Conservation (phyloP, 2,888 invertebrate genomes). For the Eristalis arbustorum region DNA sequence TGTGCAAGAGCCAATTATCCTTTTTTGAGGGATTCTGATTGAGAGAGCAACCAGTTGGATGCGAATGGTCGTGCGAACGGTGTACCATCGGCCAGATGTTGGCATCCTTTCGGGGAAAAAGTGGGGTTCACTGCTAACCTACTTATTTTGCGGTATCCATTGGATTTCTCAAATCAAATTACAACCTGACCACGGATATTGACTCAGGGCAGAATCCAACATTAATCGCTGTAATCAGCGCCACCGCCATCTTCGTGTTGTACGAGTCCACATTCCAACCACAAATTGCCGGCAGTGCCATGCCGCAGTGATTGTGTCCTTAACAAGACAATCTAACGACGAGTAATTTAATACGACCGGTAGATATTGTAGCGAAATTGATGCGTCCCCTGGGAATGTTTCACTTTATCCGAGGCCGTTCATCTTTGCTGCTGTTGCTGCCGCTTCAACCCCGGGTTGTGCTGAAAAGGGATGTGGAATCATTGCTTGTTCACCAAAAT, state of each 20-base stretch:
- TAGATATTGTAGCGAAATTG: conserved; percentile 66
- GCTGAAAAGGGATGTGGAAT: conserved; percentile 19
- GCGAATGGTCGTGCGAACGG: conserved; percentile 25
- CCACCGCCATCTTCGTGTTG: conserved; percentile 21
- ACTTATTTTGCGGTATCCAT: conserved; percentile 53
- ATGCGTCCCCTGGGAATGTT: conserved; percentile 66
- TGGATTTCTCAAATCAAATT: conserved; percentile 54
- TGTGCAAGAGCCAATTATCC: conserved; percentile 55
- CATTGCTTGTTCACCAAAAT: conserved; percentile 72
- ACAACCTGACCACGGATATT: conserved; percentile 56
- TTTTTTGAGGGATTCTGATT: conserved; percentile 30
- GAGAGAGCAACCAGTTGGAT: conserved; percentile 19
- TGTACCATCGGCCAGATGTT: conserved; percentile 44
- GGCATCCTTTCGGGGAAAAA: conserved; percentile 2
- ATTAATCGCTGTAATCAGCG: conserved; percentile 53
- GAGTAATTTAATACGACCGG: conserved; percentile 78
- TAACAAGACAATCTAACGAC: conserved; percentile 79
- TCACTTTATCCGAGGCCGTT: conserved; percentile 39
- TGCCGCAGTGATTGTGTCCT: conserved; percentile 65
- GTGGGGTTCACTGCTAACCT: conserved; percentile 41
- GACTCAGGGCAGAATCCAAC: conserved; percentile 48
- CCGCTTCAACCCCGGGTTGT: conserved; percentile 7
- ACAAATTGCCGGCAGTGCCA: conserved; percentile 48
- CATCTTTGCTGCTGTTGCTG: conserved; percentile 37
- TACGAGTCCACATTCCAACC: conserved; percentile 50